Evolutionary conservation across 2,888 invertebrate species (phyloP).

Genomic region (Rhopalosiphum nymphaeae): DNA sequence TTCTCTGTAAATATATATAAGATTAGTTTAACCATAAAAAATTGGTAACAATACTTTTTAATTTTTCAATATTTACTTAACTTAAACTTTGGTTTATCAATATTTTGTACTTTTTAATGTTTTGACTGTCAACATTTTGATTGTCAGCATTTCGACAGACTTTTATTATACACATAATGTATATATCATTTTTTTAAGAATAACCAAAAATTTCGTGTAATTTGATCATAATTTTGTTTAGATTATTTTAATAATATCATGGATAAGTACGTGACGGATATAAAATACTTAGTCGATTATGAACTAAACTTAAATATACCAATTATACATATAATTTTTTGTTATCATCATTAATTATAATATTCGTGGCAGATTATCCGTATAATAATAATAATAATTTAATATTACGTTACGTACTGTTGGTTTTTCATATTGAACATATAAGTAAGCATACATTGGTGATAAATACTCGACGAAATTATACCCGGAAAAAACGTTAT

Average conservation of each 20-base stretch:
- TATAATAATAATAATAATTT: background rate
- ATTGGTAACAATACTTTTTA: background rate
- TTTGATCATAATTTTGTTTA: background rate
- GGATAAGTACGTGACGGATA: background rate
- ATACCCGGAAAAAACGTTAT: background rate
- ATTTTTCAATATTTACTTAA: background rate
- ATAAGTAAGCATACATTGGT: background rate
- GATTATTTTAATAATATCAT: background rate
- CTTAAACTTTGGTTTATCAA: too few relatives aligned
- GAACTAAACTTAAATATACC: background rate
- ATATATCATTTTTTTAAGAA: background rate
- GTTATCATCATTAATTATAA: background rate
- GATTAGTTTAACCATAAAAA: constrained; percentile 1
- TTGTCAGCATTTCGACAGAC: too few relatives aligned
- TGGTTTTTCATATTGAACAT: background rate
- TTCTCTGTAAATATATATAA: background rate
- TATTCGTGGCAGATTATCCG: background rate
- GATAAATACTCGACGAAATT: background rate
- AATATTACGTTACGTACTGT: background rate
- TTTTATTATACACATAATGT: background rate
- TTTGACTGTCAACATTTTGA: too few relatives aligned
- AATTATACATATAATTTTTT: background rate
- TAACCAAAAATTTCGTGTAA: background rate
- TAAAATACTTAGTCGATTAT: background rate
- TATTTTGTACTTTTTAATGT: too few relatives aligned